These are phyloP conservation scores for Sebastes kiyomatsui DNA, from an alignment of 2,797 vertebrate genomes.

Conservation along the genomic window DNA sequence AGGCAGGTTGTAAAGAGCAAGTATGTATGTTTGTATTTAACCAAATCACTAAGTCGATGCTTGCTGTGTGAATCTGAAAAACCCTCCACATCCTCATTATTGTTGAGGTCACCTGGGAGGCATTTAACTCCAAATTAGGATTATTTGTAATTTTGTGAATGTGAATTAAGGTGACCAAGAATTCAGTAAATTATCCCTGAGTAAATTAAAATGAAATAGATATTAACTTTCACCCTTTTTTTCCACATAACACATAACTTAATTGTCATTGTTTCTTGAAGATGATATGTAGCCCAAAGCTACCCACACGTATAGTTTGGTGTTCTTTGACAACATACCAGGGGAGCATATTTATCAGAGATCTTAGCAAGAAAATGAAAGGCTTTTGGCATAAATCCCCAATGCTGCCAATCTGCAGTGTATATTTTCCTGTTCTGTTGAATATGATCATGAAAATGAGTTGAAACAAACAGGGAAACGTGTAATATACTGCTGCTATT, in stretches of 20 bases:
- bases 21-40: not conserved
- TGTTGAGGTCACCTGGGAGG: not conserved
- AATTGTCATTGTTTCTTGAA: no score
- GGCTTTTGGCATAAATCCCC: no score
- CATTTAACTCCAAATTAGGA: not conserved
- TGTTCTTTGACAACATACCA: no score
- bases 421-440: not conserved
- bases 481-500: no score
- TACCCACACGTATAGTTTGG: no score
- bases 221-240: not conserved
- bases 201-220: not conserved
- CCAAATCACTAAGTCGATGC: not conserved
- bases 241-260: not conserved
- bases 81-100: no score
- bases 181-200: not conserved
- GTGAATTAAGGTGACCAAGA: not conserved
- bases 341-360: no score
- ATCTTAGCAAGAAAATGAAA: no score
- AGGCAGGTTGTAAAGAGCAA: not conserved
- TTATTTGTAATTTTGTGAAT: not conserved
- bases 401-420: not conserved
- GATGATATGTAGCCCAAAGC: no score
- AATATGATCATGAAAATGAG: no score
- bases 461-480: no score
- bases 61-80: not conserved